Evolutionary conservation across 2,888 invertebrate genomes (phyloP).

Genomic region (Tridacna crocea): DNA sequence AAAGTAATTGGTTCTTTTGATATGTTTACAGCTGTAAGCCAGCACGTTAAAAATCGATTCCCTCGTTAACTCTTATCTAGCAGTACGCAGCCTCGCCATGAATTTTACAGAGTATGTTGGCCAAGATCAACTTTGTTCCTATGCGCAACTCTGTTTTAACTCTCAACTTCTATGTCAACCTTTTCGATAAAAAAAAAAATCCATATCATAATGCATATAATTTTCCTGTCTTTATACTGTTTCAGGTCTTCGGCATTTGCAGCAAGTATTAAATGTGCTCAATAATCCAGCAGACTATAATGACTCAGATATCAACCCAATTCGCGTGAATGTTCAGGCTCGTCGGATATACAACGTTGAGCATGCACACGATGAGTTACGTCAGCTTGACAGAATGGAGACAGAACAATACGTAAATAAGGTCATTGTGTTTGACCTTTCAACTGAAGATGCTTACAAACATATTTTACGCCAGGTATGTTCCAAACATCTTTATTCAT

Average conservation of each 20-base stretch:
- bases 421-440: conserved; percentile 77
- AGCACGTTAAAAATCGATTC: too few relatives aligned
- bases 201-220: too few relatives aligned
- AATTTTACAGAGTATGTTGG: too few relatives aligned
- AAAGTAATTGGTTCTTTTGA: too few relatives aligned
- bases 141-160: too few relatives aligned
- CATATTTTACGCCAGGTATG: conserved; percentile 76
- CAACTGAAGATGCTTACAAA: conserved; percentile 71
- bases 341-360: conserved; percentile 66
- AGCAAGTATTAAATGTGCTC: conserved; percentile 43
- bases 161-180: too few relatives aligned
- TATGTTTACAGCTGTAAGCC: too few relatives aligned
- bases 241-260: conserved; percentile 66
- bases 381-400: conserved; percentile 70
- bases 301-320: conserved; percentile 24
- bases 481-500: too few relatives aligned
- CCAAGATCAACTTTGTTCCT: too few relatives aligned
- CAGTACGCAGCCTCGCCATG: too few relatives aligned
- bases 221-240: not conserved
- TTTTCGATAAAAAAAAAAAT: too few relatives aligned
- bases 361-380: conserved; percentile 75
- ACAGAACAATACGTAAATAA: conserved; percentile 56
- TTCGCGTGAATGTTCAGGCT: conserved; percentile 54
- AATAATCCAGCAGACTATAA: conserved; percentile 6
- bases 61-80: too few relatives aligned